These are phyloP conservation scores for Vesta saturnalis DNA, from an alignment of 2,888 invertebrate genomes.

Conservation along the genomic window DNA sequence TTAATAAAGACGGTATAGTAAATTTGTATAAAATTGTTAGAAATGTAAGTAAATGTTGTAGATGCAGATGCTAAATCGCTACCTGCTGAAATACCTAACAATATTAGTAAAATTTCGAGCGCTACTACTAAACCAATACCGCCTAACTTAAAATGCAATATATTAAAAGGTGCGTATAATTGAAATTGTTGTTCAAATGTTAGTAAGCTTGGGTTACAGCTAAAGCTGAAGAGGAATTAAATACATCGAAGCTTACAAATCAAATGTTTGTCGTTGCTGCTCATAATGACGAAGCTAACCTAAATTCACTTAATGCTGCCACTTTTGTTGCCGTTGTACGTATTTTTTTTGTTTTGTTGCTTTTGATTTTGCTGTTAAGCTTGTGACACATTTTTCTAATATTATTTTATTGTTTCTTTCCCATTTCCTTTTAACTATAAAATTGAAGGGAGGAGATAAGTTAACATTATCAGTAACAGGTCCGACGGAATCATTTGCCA, in stretches of 20 bases:
- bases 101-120: constrained; percentile 55
- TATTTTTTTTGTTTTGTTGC: constrained; percentile 45
- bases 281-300: constrained; percentile 59
- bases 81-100: constrained; percentile 59
- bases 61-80: constrained; percentile 49
- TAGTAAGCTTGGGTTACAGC: constrained; percentile 61
- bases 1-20: constrained; percentile 61
- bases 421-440: no score
- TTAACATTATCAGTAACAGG: constrained; percentile 73
- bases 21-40: neutral
- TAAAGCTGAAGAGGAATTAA: constrained; percentile 72
- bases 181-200: constrained; percentile 5
- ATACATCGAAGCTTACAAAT: constrained; percentile 66
- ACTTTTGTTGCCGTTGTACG: constrained; percentile 83
- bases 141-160: constrained; percentile 93
- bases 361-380: constrained; percentile 17
- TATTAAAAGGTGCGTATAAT: constrained; percentile 76
- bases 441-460: constrained; percentile 74
- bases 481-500: constrained; percentile 48
- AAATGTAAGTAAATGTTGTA: constrained; percentile 1
- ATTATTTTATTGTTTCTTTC: constrained; percentile 25
- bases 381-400: neutral
- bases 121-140: constrained; percentile 73
- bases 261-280: constrained; percentile 67
- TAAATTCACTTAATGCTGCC: constrained; percentile 67